These are phyloP conservation scores for Gonocerus acuteangulatus DNA, from an alignment of 2,888 invertebrate species.

Conservation along the genomic window DNA sequence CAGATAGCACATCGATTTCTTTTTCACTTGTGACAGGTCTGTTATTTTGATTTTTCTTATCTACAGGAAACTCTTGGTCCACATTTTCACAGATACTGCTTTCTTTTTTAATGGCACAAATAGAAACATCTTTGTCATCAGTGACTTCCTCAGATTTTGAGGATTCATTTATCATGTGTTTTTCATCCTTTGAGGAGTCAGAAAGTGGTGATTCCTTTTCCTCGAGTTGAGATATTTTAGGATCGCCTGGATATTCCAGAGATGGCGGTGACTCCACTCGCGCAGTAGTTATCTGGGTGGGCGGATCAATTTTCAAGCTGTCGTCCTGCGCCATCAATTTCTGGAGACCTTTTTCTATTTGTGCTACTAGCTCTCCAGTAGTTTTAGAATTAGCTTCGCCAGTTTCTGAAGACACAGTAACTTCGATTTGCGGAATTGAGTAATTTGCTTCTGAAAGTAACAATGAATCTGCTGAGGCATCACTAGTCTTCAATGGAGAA, in stretches of 20 bases:
- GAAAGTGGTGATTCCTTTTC: neutral
- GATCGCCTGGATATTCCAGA: neutral
- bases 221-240: neutral
- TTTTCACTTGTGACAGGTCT: neutral
- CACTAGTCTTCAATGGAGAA: neutral
- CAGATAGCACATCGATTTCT: neutral
- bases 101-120: neutral
- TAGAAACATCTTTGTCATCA: neutral
- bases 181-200: too few relatives aligned
- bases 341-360: conserved; percentile 16
- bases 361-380: neutral
- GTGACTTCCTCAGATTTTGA: neutral
- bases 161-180: too few relatives aligned
- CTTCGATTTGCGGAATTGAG: neutral
- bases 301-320: too few relatives aligned
- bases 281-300: neutral
- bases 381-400: neutral
- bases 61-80: neutral
- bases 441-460: neutral
- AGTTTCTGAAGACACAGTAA: neutral
- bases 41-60: neutral
- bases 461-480: neutral
- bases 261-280: neutral
- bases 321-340: neutral
- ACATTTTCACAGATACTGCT: neutral